These are phyloP conservation scores for Morpho helenor DNA, from an alignment of 2,888 invertebrate species.

Conservation along the genomic window DNA sequence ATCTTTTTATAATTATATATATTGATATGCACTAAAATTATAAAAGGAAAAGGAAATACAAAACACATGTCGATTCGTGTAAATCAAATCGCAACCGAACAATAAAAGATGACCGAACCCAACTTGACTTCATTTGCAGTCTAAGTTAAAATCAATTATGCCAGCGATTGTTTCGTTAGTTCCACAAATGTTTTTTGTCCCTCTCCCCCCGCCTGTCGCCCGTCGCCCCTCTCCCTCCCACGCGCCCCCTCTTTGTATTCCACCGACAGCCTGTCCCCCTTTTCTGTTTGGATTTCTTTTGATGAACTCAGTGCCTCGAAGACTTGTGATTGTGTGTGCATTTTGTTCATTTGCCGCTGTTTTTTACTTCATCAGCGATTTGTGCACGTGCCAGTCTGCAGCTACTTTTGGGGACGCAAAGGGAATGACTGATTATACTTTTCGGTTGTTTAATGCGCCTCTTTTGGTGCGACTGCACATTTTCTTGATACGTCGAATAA, in stretches of 20 bases:
- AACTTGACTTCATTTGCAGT: slow-evolving; percentile 63
- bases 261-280: slow-evolving; percentile 51
- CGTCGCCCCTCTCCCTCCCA: slow-evolving; percentile 12
- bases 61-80: not conserved
- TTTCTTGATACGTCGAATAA: not conserved
- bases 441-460: slow-evolving; percentile 2
- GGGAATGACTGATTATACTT: slow-evolving; percentile 7
- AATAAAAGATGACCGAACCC: slow-evolving; percentile 15
- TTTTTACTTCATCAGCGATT: slow-evolving; percentile 30
- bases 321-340: slow-evolving; percentile 38
- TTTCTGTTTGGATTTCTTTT: slow-evolving; percentile 69
- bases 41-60: not conserved
- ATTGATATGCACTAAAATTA: too few relatives aligned
- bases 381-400: slow-evolving; percentile 25
- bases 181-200: slow-evolving; percentile 66
- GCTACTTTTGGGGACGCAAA: slow-evolving; percentile 1
- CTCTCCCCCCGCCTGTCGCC: slow-evolving; percentile 26
- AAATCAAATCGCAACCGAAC: slow-evolving; percentile 1
- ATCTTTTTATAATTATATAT: too few relatives aligned
- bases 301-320: slow-evolving; percentile 54
- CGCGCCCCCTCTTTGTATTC: slow-evolving; percentile 61
- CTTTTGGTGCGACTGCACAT: not conserved
- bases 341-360: slow-evolving; percentile 36
- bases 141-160: slow-evolving; percentile 76
- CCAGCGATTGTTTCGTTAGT: slow-evolving; percentile 76